These are phyloP conservation scores for Antheraea yamamai DNA, from an alignment of 2,888 invertebrate species.

Conservation along the genomic window DNA sequence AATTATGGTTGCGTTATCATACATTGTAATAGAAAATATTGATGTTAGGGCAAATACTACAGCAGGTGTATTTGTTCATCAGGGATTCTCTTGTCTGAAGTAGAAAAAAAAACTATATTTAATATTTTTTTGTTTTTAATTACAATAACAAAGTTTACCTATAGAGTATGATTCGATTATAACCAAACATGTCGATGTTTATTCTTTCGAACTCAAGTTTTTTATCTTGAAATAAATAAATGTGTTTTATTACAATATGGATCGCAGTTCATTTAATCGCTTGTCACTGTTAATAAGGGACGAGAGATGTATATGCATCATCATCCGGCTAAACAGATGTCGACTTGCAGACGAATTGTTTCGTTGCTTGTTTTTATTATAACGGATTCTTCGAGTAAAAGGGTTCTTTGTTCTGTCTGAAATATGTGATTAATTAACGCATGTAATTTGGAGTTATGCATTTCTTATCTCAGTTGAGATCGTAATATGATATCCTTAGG, in stretches of 20 bases:
- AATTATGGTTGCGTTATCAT: too few species aligned
- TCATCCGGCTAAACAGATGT: constrained; percentile 19
- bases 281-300: constrained; percentile 28
- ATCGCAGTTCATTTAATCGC: constrained; percentile 24
- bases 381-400: constrained; percentile 8
- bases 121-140: too few species aligned
- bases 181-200: too few species aligned
- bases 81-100: too few species aligned
- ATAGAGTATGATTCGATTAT: too few species aligned
- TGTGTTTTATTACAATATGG: constrained; percentile 26
- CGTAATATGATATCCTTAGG: neutral
- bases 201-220: too few species aligned
- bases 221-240: constrained; percentile 23
- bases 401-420: constrained; percentile 14
- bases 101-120: too few species aligned
- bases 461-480: constrained; percentile 6
- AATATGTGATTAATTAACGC: constrained; percentile 16
- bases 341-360: neutral
- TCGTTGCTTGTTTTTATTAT: constrained; percentile 7
- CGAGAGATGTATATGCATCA: constrained; percentile 26
- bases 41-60: too few species aligned
- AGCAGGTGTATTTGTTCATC: too few species aligned
- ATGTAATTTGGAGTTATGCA: constrained; percentile 11
- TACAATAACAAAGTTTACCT: too few species aligned
- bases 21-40: too few species aligned